phyloP scores from a whole-genome alignment of 1,140 invertebrate species.

The Grapholita molesta region DNA sequence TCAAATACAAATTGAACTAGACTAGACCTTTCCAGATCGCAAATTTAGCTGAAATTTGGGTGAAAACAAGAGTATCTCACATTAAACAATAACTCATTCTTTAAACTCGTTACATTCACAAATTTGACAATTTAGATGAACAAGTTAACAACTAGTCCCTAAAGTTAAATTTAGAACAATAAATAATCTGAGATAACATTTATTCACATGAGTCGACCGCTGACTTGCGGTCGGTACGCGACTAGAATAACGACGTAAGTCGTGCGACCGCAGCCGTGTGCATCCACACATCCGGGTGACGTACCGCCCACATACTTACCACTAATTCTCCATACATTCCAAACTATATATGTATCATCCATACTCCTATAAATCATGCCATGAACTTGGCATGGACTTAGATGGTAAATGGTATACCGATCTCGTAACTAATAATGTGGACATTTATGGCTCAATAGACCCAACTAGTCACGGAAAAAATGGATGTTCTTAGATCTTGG shows the following conservation, averaged over 20 bases:
- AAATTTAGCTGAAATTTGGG: too few relatives aligned
- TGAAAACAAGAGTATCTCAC: too few relatives aligned
- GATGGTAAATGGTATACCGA: neutral
- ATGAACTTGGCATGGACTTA: conserved; percentile 12
- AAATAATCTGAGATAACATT: too few relatives aligned
- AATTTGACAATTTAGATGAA: too few relatives aligned
- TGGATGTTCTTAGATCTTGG: neutral
- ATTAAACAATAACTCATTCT: too few relatives aligned
- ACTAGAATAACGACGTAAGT: conserved; percentile 5
- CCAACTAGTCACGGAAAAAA: neutral
- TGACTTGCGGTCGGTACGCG: neutral
- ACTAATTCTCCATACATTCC: conserved; percentile 37
- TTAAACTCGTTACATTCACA: too few relatives aligned
- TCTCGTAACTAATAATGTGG: neutral
- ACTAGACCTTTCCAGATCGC: too few relatives aligned
- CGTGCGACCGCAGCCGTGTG: conserved; percentile 34
- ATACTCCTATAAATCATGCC: conserved; percentile 40
- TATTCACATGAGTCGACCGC: neutral
- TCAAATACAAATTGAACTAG: too few relatives aligned
- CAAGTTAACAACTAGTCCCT: too few relatives aligned
- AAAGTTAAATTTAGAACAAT: too few relatives aligned
- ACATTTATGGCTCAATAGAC: neutral
- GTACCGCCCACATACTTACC: conserved; percentile 33
- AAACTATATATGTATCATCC: conserved; percentile 34
- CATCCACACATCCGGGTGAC: conserved; percentile 48